Percentiles rank a stretch among this genome's conserved stretches.
Conservation (phyloP, 2,888 invertebrate genomes). For the Agrotis segetum region DNA sequence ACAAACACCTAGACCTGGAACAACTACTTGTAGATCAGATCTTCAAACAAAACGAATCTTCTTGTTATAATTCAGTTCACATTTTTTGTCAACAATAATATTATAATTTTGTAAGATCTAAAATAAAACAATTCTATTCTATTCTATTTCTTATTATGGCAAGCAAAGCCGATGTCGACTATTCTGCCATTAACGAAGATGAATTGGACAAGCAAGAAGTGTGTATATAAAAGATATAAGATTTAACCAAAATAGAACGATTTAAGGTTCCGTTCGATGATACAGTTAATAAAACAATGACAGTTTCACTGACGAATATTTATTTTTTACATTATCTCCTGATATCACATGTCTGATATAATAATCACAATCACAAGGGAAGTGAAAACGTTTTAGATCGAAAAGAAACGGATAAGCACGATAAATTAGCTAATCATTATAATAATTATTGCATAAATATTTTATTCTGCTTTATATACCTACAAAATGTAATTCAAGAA, state of each 20-base stretch:
- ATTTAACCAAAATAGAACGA: too few species aligned
- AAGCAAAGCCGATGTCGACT: too few species aligned
- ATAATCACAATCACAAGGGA: conserved; percentile 31
- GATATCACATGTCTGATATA: conserved; percentile 48
- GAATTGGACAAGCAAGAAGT: too few species aligned
- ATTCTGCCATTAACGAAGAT: too few species aligned
- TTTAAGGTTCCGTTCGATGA: too few species aligned
- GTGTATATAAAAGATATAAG: too few species aligned
- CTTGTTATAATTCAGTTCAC: too few species aligned
- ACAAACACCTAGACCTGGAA: too few species aligned
- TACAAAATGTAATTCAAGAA: too few species aligned
- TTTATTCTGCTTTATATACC: background rate
- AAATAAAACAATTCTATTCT: conserved; percentile 12
- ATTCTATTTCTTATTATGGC: too few species aligned
- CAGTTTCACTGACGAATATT: conserved; percentile 40
- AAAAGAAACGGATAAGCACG: conserved; percentile 28
- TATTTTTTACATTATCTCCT: conserved; percentile 41
- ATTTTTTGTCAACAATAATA: background rate
- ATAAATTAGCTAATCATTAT: background rate
- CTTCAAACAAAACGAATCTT: too few species aligned
- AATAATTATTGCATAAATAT: background rate
- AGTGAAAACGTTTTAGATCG: conserved; percentile 18
- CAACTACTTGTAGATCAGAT: too few species aligned
- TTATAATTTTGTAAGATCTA: background rate
- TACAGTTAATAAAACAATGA: conserved; percentile 11